phyloP scores from a whole-genome alignment of 2,797 vertebrate genomes.

The Margarornis squamiger region DNA sequence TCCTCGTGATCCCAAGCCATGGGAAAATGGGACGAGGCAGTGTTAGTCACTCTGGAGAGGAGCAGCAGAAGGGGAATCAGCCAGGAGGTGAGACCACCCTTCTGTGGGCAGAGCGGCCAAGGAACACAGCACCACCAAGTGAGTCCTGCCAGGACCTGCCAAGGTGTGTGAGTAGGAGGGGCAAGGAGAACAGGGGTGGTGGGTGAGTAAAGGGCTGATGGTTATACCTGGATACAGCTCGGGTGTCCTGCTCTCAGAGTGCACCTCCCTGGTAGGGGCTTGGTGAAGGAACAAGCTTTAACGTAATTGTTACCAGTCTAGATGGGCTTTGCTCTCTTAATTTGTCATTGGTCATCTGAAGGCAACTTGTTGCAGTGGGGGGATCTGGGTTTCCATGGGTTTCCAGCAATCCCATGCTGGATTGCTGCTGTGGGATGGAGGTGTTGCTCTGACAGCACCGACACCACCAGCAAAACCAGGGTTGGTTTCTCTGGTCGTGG shows the following conservation, averaged over 20 bases:
- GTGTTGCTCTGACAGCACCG: neutral
- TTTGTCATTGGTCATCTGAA: rapidly evolving
- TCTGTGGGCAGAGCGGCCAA: neutral
- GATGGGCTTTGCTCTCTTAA: neutral
- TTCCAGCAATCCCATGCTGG: neutral
- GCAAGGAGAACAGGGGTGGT: rapidly evolving
- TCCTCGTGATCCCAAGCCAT: slow-evolving; percentile 23
- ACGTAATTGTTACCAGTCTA: neutral
- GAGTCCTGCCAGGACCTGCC: neutral
- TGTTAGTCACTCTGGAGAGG: neutral
- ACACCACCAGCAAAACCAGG: neutral
- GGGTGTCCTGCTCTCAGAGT: rapidly evolving
- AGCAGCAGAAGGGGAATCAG: neutral
- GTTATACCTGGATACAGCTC: too few species aligned
- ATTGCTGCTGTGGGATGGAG: neutral
- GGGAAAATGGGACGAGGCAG: neutral
- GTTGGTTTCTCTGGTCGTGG: rapidly evolving
- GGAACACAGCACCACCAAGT: rapidly evolving
- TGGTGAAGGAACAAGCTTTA: neutral
- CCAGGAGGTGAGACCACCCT: rapidly evolving
- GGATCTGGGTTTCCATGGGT: neutral
- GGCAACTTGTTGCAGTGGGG: rapidly evolving
- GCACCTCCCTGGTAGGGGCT: neutral
- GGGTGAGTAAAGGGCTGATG: too few species aligned
- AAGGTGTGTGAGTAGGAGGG: neutral